Conservation (phyloP, 2,113 vertebrate genomes). For the Nanorana parkeri region DNA sequence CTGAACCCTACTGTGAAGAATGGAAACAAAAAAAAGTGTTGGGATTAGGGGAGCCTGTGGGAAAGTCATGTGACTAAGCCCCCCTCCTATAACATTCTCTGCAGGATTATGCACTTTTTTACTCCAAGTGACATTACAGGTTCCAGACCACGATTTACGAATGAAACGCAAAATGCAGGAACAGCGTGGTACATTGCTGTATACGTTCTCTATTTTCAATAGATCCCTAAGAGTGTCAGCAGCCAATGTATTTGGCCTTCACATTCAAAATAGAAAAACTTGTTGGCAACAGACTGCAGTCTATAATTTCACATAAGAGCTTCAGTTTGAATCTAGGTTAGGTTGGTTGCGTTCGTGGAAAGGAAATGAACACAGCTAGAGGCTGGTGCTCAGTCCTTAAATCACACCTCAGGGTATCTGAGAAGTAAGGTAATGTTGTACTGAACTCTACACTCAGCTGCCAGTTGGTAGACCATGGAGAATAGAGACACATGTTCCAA, state of each 20-base stretch:
- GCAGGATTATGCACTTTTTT: too few relatives aligned
- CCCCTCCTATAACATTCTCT: too few relatives aligned
- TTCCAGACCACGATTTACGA: too few relatives aligned
- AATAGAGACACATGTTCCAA: conserved; percentile 31
- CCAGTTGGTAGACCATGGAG: conserved; percentile 12
- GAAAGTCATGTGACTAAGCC: too few relatives aligned
- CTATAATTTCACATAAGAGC: conserved; percentile 46
- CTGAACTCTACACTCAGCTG: conserved; percentile 33
- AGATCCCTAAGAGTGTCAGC: too few relatives aligned
- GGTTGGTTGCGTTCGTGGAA: conserved; percentile 16
- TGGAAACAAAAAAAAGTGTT: too few relatives aligned
- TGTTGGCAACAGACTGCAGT: conserved; percentile 13
- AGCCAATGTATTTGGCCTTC: conserved; percentile 10
- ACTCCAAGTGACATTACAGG: too few relatives aligned
- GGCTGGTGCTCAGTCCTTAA: conserved; percentile 42
- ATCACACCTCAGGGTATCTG: conserved; percentile 44
- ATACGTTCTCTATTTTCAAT: too few relatives aligned
- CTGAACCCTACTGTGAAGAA: too few relatives aligned
- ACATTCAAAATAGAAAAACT: not conserved
- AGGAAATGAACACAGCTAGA: conserved; percentile 50
- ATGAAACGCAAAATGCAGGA: too few relatives aligned
- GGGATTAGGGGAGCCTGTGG: too few relatives aligned
- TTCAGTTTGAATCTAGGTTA: conserved; percentile 25
- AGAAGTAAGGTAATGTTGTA: conserved; percentile 7
- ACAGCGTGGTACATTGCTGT: too few relatives aligned